Percentiles rank a stretch among this genome's conserved stretches.
Conservation (phyloP, 1,140 invertebrate genomes). For the Drosophila bocqueti region DNA sequence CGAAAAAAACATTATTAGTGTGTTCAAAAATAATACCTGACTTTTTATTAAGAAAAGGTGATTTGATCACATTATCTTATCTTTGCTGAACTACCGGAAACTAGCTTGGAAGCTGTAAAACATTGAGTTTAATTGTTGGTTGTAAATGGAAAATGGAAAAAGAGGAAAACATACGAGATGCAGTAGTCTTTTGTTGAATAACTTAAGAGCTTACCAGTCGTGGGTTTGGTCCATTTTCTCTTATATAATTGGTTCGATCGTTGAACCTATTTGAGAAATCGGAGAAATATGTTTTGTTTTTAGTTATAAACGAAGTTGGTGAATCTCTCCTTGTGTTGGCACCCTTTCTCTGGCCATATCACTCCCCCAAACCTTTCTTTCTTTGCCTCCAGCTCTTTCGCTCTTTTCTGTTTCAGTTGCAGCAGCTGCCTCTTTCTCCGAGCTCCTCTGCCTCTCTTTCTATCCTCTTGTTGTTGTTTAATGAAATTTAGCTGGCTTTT, state of each 20-base stretch:
- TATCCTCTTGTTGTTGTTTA: constrained; percentile 60
- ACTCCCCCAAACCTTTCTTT: constrained; percentile 21
- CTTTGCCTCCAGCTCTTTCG: constrained; percentile 1
- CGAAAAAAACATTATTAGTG: no score
- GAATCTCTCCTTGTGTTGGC: background rate
- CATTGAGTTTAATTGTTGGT: constrained; percentile 2
- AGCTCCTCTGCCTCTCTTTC: constrained; percentile 33
- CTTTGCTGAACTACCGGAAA: background rate
- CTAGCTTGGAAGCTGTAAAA: constrained; percentile 5
- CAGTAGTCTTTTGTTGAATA: background rate
- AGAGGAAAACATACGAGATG: background rate
- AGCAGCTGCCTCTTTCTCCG: constrained; percentile 53
- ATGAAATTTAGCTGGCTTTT: constrained; percentile 72
- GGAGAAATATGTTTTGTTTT: background rate
- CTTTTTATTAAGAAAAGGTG: background rate
- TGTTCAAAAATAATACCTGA: background rate
- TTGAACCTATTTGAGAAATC: constrained; percentile 16
- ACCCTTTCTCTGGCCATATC: constrained; percentile 12
- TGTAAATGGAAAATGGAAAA: background rate
- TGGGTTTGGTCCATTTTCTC: constrained; percentile 1
- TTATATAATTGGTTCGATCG: constrained; percentile 13
- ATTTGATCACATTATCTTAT: background rate
- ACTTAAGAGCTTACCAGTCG: background rate
- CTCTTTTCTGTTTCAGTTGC: constrained; percentile 25
- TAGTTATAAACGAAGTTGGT: background rate